Evolutionary conservation across 2,888 invertebrate species (phyloP).

Genomic region (Cynaeus angustus): DNA sequence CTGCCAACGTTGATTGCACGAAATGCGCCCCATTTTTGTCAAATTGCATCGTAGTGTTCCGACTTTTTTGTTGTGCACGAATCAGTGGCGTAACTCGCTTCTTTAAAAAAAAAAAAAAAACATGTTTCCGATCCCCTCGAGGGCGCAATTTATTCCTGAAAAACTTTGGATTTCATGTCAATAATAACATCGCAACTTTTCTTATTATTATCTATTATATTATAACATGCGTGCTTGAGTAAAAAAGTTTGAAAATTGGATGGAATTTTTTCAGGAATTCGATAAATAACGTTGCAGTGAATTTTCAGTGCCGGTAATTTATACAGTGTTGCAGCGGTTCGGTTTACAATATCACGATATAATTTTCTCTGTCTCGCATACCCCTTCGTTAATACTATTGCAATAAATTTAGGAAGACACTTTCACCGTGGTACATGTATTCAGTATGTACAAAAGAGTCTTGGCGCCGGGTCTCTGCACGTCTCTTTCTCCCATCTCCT

Average conservation of each 20-base stretch:
- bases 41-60: conserved; percentile 31
- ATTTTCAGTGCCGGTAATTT: conserved; percentile 63
- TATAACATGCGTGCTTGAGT: conserved; percentile 45
- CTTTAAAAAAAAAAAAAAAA: background rate
- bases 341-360: conserved; percentile 53
- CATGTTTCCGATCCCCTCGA: conserved; percentile 50
- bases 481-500: conserved; percentile 40
- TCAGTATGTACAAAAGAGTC: conserved; percentile 57
- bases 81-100: conserved; percentile 5
- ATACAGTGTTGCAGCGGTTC: conserved; percentile 41
- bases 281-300: conserved; percentile 54
- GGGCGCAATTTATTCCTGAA: conserved; percentile 62
- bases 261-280: conserved; percentile 28
- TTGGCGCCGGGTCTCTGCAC: conserved; percentile 44
- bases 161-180: conserved; percentile 62
- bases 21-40: conserved; percentile 41
- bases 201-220: conserved; percentile 60
- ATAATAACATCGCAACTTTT: conserved; percentile 65
- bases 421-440: conserved; percentile 61
- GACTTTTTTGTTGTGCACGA: conserved; percentile 4
- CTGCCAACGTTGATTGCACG: conserved; percentile 41
- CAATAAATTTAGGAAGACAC: conserved; percentile 67
- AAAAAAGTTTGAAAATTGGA: conserved; percentile 10
- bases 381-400: conserved; percentile 66
- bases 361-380: conserved; percentile 62